phyloP scores from a whole-genome alignment of 2,888 invertebrate species.

The Plebejus anna region DNA sequence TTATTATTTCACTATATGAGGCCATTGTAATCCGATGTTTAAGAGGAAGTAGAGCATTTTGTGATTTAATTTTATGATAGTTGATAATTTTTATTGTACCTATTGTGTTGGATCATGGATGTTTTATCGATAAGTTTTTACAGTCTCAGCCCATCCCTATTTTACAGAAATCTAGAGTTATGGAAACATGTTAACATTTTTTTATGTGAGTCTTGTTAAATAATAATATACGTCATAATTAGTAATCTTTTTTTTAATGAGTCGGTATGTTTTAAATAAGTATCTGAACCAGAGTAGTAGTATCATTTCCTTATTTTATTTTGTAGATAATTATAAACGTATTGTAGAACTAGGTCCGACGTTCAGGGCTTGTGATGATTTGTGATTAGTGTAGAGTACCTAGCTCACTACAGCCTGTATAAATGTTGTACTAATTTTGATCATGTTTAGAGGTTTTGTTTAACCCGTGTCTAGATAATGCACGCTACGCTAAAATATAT shows the following conservation, averaged over 20 bases:
- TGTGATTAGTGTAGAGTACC: not conserved
- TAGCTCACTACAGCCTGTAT: not conserved
- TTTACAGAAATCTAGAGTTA: not conserved
- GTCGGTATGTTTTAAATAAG: not conserved
- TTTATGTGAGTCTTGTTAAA: too few relatives aligned
- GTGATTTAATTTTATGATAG: not conserved
- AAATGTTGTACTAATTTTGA: not conserved
- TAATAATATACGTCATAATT: too few relatives aligned
- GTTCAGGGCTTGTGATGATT: not conserved
- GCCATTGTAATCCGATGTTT: not conserved
- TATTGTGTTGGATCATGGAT: not conserved
- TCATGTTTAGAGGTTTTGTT: not conserved
- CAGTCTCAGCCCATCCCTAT: not conserved
- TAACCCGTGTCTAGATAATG: not conserved
- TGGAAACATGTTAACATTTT: too few relatives aligned
- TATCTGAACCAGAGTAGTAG: not conserved
- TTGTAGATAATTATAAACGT: not conserved
- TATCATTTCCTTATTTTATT: not conserved
- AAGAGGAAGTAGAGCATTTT: not conserved
- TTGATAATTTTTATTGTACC: not conserved
- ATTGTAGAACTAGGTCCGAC: not conserved
- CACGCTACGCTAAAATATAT: conserved; percentile 1
- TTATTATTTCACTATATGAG: not conserved
- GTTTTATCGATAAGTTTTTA: not conserved
- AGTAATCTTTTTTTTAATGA: too few relatives aligned